Percentiles rank a stretch among this genome's conserved stretches.
These are phyloP conservation scores for Grammomys dolichurus DNA, from an alignment of 2,113 vertebrate species.

Conservation along the genomic window DNA sequence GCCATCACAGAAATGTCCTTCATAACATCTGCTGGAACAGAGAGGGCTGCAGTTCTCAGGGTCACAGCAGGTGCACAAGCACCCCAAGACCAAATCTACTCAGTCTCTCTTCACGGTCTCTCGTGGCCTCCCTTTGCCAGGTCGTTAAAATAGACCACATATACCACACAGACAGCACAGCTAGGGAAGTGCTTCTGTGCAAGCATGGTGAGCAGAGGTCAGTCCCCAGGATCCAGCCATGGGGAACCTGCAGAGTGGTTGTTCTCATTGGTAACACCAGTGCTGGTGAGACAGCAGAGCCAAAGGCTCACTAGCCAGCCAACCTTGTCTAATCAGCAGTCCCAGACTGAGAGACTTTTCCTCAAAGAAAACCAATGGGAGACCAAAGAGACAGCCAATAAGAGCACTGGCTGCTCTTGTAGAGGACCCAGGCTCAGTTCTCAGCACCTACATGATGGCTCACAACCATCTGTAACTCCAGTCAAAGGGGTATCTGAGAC, in stretches of 20 bases:
- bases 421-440: neutral
- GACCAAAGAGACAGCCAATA: neutral
- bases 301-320: neutral
- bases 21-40: rapidly evolving
- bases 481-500: neutral
- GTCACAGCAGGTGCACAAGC: neutral
- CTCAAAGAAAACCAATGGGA: neutral
- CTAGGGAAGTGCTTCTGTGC: neutral
- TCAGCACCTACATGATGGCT: neutral
- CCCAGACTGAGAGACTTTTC: neutral
- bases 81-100: rapidly evolving
- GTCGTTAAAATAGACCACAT: neutral
- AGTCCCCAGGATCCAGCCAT: neutral
- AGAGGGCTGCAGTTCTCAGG: neutral
- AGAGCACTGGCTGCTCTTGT: neutral
- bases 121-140: neutral
- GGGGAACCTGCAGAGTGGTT: no score
- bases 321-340: neutral
- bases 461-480: neutral
- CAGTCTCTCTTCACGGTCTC: neutral
- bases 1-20: neutral
- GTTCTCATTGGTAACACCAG: neutral
- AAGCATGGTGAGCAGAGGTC: neutral
- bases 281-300: neutral
- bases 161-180: neutral